Base-by-base conservation (phyloP, 2,888 invertebrate genomes). In the Megaustenia siamemsis region DNA sequence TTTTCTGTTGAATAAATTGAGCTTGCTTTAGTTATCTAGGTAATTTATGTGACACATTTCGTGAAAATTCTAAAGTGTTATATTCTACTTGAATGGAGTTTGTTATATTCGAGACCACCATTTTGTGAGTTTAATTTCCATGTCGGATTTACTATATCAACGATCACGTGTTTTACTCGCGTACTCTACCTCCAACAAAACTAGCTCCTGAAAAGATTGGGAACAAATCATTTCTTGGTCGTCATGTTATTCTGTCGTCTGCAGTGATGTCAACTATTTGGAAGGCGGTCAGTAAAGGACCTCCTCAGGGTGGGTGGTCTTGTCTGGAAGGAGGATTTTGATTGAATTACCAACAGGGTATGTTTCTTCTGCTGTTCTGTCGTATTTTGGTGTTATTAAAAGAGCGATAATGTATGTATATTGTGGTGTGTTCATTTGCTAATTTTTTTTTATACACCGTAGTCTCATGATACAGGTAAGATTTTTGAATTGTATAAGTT, bases 271-370 rank as follows among this genome's bases (percentile, higher is more conserved):
- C 35, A 12, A 66, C 32, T 66, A 38, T 66, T 12, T 66, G 66
- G 66, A 66, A 12, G 12, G 35, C 35, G 12, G 12, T 12, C 35
- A 15, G 38, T 35, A 35, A 66, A 38, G 21, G 12, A 12, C 35
- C 10, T 63, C 38, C 66, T 21, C 18, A 15, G 32, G 35, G 66
- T 15, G 38, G 15, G 66, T 66, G 1, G 18, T 66, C 35, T 66
- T 35, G 38, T 66, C 35, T 66, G 2, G 35, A 38, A 66, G 35
- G 38, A 35, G 66, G 66, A 66, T 66, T 66, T 66, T 66, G 66
- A 66, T 66, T 66, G 35, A 66, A 35, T 66, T 66, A 66, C 35
- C 66, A 8, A 66, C 8, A 4, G 66, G 66, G 66, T 66, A 66
- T 12, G 63, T 63, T 5, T 8, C 63, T 10, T 66, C 66, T 66